Base-by-base conservation (phyloP, 2,888 invertebrate species). In the Eilema griseolum region DNA sequence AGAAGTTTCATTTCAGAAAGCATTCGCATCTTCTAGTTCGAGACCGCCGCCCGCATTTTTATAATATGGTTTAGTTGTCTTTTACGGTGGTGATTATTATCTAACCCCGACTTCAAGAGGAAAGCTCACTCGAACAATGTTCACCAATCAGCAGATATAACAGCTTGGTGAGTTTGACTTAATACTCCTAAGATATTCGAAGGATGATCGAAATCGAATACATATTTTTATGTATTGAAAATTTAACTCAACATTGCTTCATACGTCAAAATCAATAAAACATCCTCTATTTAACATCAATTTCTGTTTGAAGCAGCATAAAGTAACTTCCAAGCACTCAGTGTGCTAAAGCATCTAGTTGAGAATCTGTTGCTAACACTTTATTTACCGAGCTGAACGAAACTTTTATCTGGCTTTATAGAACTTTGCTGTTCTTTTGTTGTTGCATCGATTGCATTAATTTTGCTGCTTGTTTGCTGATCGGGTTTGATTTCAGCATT, bases 201-300 rank as follows among this genome's bases (percentile, higher is more conserved):
- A n/a, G 52, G n/a, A 52, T n/a, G 1, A 10, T 52, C n/a, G 2
- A 46, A 7, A 46, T 7, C n/a, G 1, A 16, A 37, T 28, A 28
- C 28, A 1, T 37, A 37, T 1, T 12, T 14, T 2, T 52, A 52
- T 52, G n/a, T 14, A 61, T 41, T 37, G 0, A 31, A 4, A 20
- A 20, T 41, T 20, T 26, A 26, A 23, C 5, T 2, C 33, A 11
- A 16, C 37, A 37, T 10, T 24, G 14, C 20, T 24, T 66, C 8
- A 26, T 26, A 26, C 59, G 41, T 56, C 14, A 59, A 41, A 59
- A 59, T 28, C 11, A 23, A 67, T 52, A 23, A 65, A 56, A 64
- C 62, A 61, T 74, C 26, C 52, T 74, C 67, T 56, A 52, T 66
- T 37, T 24, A 63, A 78, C 59, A 72, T 75, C 71, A 75, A 70